phyloP scores from a whole-genome alignment of 2,888 invertebrate species.

The Synanthedon myopaeformis region DNA sequence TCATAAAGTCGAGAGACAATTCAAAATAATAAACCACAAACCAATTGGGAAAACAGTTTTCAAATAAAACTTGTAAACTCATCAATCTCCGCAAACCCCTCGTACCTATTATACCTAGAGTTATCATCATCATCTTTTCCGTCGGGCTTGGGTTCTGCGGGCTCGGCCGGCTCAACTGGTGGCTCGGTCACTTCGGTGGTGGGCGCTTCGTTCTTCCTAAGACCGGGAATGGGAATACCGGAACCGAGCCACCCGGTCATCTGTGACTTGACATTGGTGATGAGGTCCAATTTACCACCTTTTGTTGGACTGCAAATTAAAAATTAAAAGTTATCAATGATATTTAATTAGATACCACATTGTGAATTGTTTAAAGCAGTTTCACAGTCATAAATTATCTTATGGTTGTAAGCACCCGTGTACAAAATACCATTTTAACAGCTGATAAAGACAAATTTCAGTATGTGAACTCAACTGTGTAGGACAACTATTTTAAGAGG shows the following conservation, averaged over 20 bases:
- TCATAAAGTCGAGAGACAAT: not conserved
- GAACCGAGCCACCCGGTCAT: constrained; percentile 88
- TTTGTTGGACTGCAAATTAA: constrained; percentile 74
- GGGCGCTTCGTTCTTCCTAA: constrained; percentile 75
- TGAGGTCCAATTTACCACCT: constrained; percentile 80
- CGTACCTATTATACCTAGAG: constrained; percentile 85
- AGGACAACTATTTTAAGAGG: no score
- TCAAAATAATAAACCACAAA: not conserved
- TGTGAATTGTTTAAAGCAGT: no score
- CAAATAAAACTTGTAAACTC: not conserved
- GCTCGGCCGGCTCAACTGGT: constrained; percentile 51
- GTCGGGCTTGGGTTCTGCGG: constrained; percentile 44
- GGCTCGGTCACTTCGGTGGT: constrained; percentile 59
- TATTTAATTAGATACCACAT: not conserved
- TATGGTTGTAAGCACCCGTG: no score
- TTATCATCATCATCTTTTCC: constrained; percentile 87
- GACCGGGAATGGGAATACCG: constrained; percentile 80
- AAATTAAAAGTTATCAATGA: constrained; percentile 7
- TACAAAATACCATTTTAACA: no score
- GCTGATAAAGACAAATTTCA: no score
- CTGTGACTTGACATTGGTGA: constrained; percentile 87
- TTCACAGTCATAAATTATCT: not conserved
- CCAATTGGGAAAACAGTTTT: not conserved
- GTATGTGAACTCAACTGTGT: no score
- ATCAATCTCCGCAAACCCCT: constrained; percentile 62